These are phyloP conservation scores for Silvanus unidentatus DNA, from an alignment of 2,888 invertebrate genomes.

Conservation along the genomic window DNA sequence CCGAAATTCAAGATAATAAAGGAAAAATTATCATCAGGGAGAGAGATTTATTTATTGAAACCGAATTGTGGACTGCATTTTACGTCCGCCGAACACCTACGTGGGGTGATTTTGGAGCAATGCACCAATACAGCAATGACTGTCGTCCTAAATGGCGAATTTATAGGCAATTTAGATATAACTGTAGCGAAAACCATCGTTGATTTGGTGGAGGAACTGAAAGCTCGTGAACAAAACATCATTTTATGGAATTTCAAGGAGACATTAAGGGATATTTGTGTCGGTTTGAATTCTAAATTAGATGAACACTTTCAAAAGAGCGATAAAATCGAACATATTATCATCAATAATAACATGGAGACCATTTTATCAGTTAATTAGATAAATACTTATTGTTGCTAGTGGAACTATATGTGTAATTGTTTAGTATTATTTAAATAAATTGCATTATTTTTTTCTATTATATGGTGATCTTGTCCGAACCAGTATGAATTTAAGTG, in stretches of 20 bases:
- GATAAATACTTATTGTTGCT: no score
- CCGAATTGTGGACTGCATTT: constrained; percentile 69
- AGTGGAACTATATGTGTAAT: no score
- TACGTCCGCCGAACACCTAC: constrained; percentile 74
- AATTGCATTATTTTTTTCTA: no score
- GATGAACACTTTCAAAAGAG: no score
- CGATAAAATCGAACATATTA: no score
- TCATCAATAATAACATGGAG: no score
- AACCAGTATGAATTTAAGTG: no score
- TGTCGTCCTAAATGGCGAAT: constrained; percentile 50
- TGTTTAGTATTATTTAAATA: no score
- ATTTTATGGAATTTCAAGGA: constrained; percentile 49
- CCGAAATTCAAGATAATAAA: constrained; percentile 41
- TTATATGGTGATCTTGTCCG: no score
- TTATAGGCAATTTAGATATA: constrained; percentile 54
- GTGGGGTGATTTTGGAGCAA: constrained; percentile 45
- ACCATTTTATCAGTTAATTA: no score
- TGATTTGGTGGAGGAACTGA: constrained; percentile 51
- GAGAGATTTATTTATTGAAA: constrained; percentile 53
- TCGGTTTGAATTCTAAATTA: constrained; percentile 33
- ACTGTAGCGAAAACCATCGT: constrained; percentile 57
- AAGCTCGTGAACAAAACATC: constrained; percentile 47
- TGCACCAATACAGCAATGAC: constrained; percentile 28
- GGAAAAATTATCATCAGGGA: constrained; percentile 40
- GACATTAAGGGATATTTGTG: constrained; percentile 38